Conservation (phyloP, 2,113 vertebrate species). For the Pyrgilauda ruficollis region DNA sequence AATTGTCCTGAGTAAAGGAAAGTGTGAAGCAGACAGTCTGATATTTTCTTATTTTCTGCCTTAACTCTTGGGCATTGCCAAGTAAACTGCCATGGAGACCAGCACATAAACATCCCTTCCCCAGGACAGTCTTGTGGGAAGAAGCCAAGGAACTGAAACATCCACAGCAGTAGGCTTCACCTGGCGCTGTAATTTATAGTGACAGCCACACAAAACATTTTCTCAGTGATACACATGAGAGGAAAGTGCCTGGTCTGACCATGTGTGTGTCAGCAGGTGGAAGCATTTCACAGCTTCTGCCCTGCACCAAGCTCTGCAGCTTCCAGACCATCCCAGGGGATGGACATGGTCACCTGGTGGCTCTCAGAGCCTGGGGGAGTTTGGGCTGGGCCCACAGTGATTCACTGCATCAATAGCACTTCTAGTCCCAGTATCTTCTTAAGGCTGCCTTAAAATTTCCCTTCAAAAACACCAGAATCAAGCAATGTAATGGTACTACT, state of each 20-base stretch:
- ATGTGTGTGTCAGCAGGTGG: neutral
- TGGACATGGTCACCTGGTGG: neutral
- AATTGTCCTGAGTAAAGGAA: neutral
- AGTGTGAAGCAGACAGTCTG: neutral
- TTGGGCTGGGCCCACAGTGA: neutral
- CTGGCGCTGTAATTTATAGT: neutral
- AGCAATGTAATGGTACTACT: neutral
- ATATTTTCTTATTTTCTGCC: neutral
- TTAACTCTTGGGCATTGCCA: neutral
- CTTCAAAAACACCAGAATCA: neutral
- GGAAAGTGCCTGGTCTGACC: neutral
- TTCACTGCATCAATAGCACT: fast-evolving
- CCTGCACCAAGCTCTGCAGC: neutral
- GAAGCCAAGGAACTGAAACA: neutral
- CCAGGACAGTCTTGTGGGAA: neutral
- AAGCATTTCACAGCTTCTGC: neutral
- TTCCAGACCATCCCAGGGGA: neutral
- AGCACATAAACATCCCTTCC: neutral
- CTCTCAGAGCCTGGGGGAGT: neutral
- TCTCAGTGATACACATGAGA: neutral
- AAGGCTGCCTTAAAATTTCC: neutral
- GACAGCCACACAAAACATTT: neutral
- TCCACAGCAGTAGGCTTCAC: neutral
- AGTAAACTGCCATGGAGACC: fast-evolving
- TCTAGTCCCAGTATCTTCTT: neutral